phyloP scores from a whole-genome alignment of 2,797 vertebrate species.

The Lagocephalus sceleratus region DNA sequence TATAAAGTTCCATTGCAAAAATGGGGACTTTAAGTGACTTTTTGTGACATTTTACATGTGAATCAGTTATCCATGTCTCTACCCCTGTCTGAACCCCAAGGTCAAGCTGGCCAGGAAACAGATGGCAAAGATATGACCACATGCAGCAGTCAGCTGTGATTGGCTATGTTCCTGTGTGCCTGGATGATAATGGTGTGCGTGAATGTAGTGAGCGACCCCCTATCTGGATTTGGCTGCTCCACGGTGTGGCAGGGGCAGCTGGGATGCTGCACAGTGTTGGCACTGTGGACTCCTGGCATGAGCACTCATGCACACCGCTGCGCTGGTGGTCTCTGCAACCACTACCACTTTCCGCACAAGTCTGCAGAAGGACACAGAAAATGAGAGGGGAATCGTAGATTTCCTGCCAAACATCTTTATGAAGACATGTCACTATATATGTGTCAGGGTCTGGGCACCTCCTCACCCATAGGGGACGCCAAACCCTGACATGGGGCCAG shows the following conservation, averaged over 20 bases:
- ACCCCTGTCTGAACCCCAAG: conserved; percentile 37
- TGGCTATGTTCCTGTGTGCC: conserved; percentile 39
- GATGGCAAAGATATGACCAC: conserved; percentile 50
- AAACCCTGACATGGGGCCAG: too few relatives aligned
- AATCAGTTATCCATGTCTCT: conserved; percentile 1
- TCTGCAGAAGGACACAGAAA: conserved; percentile 23
- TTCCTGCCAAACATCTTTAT: conserved; percentile 33
- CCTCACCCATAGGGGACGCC: too few relatives aligned
- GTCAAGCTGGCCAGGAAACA: conserved; percentile 57
- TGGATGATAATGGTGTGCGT: conserved; percentile 37
- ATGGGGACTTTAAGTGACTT: conserved; percentile 12
- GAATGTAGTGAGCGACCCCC: conserved; percentile 32
- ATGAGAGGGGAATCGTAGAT: conserved; percentile 8
- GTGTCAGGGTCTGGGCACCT: too few relatives aligned
- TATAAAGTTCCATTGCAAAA: too few relatives aligned
- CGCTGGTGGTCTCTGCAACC: conserved; percentile 24
- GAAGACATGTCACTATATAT: conserved; percentile 5
- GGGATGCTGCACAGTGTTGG: conserved; percentile 44
- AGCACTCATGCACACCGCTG: conserved; percentile 23
- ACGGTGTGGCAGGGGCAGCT: conserved; percentile 45
- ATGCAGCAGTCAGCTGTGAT: conserved; percentile 28
- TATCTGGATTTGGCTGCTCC: conserved; percentile 41
- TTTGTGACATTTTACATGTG: too few relatives aligned
- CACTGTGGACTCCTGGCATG: conserved; percentile 43
- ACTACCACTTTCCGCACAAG: conserved; percentile 44